Conservation (phyloP, 2,888 invertebrate species). For the Imbricaverruca yamaguchii region DNA sequence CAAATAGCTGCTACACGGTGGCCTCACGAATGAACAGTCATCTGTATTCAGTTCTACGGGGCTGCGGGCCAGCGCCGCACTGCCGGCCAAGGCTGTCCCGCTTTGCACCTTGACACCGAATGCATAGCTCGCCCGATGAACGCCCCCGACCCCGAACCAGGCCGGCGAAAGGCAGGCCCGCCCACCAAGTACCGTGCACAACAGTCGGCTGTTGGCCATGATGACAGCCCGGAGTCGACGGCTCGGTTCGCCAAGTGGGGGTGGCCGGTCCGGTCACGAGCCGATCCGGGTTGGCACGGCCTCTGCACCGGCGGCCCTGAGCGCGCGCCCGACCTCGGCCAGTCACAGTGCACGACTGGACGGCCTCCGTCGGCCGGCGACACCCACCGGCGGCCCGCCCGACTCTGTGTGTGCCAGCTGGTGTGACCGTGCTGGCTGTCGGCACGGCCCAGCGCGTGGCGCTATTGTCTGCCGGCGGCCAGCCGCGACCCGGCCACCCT, state of each 20-base stretch:
- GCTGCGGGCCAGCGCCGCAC: background rate
- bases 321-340: background rate
- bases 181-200: background rate
- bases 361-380: background rate
- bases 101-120: constrained; percentile 9
- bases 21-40: no score
- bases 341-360: background rate
- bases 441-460: background rate
- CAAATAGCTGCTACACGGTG: no score
- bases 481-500: background rate
- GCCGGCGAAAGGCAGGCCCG: background rate
- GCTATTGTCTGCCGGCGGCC: background rate
- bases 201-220: background rate
- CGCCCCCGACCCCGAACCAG: background rate
- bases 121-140: background rate
- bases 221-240: background rate
- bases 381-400: no score
- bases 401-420: no score
- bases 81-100: background rate
- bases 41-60: background rate
- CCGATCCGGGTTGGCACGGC: background rate
- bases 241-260: background rate
- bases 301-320: background rate
- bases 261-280: background rate
- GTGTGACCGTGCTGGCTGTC: background rate